Percentiles rank a stretch among this genome's conserved stretches.
Evolutionary conservation across 2,888 invertebrate genomes (phyloP).

Genomic region (Synergus japonicus): DNA sequence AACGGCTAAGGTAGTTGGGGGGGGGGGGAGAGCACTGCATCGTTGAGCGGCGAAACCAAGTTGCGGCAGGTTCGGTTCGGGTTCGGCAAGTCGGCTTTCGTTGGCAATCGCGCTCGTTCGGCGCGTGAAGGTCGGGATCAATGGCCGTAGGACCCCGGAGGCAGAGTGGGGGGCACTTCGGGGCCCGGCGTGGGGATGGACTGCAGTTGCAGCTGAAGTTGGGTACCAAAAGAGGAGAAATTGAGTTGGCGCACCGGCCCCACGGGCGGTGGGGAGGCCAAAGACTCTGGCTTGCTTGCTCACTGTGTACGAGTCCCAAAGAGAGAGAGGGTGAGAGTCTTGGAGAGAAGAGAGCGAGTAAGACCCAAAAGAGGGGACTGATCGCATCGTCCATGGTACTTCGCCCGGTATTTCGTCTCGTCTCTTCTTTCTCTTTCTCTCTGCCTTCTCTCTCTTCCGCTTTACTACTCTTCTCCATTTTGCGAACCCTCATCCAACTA

Average conservation of each 20-base stretch:
- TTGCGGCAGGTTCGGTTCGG: constrained; percentile 73
- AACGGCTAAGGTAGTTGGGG: constrained; percentile 39
- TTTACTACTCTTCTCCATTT: constrained; percentile 42
- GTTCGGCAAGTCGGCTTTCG: constrained; percentile 75
- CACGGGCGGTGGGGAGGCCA: constrained; percentile 47
- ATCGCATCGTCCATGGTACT: constrained; percentile 56
- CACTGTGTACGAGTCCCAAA: constrained; percentile 43
- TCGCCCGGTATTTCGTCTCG: constrained; percentile 56
- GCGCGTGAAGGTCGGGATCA: constrained; percentile 78
- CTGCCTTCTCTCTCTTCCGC: constrained; percentile 44
- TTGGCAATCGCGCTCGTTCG: constrained; percentile 75
- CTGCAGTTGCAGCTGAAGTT: constrained; percentile 59
- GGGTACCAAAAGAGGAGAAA: constrained; percentile 74
- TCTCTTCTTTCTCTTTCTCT: constrained; percentile 43
- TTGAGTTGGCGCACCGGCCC: constrained; percentile 68
- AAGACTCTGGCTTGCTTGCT: constrained; percentile 13
- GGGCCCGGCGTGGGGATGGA: constrained; percentile 49
- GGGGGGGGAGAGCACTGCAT: constrained; percentile 49
- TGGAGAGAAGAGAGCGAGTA: constrained; percentile 43
- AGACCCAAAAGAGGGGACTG: constrained; percentile 39
- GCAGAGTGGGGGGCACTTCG: constrained; percentile 45
- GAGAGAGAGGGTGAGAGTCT: constrained; percentile 46
- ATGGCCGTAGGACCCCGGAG: constrained; percentile 75
- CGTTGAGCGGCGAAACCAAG: constrained; percentile 59
- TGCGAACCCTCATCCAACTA: constrained; percentile 30